These are phyloP conservation scores for Paramormyrops hopkinsi DNA, from an alignment of 2,797 vertebrate species.

Conservation along the genomic window DNA sequence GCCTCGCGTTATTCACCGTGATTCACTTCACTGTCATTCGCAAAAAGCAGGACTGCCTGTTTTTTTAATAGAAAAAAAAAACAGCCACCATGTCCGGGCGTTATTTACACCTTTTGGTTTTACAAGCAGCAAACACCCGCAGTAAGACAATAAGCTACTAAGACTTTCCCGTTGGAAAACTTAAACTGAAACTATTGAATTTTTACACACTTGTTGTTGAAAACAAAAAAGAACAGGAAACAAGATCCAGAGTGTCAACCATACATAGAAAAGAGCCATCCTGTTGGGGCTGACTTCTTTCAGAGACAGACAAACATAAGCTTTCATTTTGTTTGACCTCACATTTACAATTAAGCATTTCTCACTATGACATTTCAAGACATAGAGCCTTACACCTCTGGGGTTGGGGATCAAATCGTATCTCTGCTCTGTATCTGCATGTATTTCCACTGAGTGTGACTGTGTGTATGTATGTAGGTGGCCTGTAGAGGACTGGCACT, in stretches of 20 bases:
- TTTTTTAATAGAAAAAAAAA: not conserved
- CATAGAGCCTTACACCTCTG: not conserved
- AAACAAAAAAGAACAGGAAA: not conserved
- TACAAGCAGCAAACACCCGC: not conserved
- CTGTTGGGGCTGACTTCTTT: not conserved
- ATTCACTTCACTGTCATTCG: conserved; percentile 12
- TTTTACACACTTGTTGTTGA: not conserved
- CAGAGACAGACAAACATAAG: not conserved
- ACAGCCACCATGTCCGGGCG: not conserved
- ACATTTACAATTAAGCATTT: not conserved
- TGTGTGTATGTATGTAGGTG: not conserved
- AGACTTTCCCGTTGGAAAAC: not conserved
- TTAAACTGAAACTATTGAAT: not conserved
- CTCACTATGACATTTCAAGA: not conserved
- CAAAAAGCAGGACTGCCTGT: no score
- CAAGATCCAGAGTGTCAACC: not conserved
- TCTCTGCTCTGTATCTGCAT: not conserved
- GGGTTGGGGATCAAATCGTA: not conserved
- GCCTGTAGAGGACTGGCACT: not conserved
- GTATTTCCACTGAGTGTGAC: not conserved
- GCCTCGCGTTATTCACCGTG: conserved; percentile 13
- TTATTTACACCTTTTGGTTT: not conserved
- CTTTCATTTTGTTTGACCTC: not conserved
- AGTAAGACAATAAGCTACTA: not conserved
- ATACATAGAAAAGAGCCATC: not conserved